These are phyloP conservation scores for Fringilla coelebs DNA, from an alignment of 2,797 vertebrate species.

Conservation along the genomic window DNA sequence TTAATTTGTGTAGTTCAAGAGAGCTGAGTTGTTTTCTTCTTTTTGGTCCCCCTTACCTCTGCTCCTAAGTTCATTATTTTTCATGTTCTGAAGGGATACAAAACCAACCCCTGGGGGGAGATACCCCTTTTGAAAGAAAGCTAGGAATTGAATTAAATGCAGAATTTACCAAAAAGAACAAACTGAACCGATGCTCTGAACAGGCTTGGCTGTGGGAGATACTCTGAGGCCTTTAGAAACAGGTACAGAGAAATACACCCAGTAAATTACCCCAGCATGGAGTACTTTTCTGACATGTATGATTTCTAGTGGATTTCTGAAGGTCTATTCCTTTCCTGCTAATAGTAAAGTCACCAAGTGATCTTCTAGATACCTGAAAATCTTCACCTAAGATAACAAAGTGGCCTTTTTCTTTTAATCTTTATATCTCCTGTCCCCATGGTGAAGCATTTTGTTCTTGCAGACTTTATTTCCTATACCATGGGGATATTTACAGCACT, in stretches of 20 bases:
- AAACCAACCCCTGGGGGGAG: background rate
- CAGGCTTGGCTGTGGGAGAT: background rate
- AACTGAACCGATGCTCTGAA: background rate
- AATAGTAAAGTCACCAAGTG: background rate
- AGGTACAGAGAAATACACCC: background rate
- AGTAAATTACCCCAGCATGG: background rate
- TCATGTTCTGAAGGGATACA: background rate
- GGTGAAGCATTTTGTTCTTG: background rate
- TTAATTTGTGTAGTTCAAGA: background rate
- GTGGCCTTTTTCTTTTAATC: background rate
- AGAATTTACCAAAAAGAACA: background rate
- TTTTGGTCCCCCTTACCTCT: background rate
- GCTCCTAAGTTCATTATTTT: background rate
- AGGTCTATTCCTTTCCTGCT: background rate
- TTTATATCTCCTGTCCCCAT: background rate
- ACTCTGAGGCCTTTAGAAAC: background rate
- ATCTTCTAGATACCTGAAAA: background rate
- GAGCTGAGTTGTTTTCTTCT: background rate
- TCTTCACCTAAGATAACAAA: background rate
- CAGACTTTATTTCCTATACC: background rate
- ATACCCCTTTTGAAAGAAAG: background rate
- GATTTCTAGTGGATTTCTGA: background rate
- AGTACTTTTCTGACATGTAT: background rate
- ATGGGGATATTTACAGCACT: background rate
- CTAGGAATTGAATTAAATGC: background rate